These are phyloP conservation scores for Phocoena phocoena DNA, from an alignment of 2,113 vertebrate species.

Conservation along the genomic window DNA sequence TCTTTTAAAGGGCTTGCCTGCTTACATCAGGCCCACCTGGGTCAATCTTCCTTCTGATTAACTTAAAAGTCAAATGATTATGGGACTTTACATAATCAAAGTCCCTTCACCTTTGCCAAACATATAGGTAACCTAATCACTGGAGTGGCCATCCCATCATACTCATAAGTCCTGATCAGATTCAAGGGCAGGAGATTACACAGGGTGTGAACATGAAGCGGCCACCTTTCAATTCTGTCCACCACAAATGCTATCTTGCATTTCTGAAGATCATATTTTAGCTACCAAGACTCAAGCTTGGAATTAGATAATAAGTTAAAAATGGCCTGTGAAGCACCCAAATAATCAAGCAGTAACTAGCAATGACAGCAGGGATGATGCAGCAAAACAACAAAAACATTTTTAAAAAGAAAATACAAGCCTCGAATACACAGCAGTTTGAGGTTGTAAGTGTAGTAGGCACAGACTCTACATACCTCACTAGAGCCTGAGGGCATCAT, in stretches of 20 bases:
- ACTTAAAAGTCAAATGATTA: background rate
- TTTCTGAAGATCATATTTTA: background rate
- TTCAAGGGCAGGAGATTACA: background rate
- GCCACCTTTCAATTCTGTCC: background rate
- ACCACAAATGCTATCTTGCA: background rate
- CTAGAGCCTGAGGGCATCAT: background rate
- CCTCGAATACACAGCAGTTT: background rate
- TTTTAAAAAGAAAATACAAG: background rate
- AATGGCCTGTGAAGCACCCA: background rate
- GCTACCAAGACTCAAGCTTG: background rate
- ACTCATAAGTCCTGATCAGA: background rate
- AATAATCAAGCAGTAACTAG: background rate
- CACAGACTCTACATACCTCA: background rate
- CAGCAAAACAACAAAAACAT: background rate
- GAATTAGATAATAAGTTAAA: constrained; percentile 25
- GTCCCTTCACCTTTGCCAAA: background rate
- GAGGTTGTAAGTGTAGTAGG: background rate
- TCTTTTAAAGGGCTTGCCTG: background rate
- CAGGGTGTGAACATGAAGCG: background rate
- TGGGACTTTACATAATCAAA: background rate
- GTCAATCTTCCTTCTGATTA: background rate
- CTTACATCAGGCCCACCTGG: background rate
- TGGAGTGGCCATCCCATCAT: background rate
- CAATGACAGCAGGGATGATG: background rate
- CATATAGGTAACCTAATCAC: background rate